Base-by-base conservation (phyloP, 2,797 vertebrate genomes). In the Pangasius sanitwongsei region DNA sequence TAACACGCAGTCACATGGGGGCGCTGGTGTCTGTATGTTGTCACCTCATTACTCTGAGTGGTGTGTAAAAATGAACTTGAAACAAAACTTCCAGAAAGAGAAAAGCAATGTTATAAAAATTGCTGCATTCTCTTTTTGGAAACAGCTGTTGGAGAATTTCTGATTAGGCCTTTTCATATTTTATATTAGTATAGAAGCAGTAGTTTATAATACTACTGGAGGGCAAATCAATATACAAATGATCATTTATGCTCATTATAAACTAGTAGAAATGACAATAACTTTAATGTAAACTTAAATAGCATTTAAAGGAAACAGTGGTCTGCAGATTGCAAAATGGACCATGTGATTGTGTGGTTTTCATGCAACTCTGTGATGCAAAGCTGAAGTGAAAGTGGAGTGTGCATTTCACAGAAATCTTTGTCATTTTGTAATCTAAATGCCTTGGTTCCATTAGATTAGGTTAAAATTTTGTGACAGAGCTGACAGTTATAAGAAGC, bases 341-440 rank as follows among this genome's bases (percentile, higher is more conserved):
- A 41, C 50, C 74, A 77, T 61, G 44, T 85, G 89, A 53, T 31
- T 34, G 15, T 67, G 78, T 77, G 37, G 67, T 59, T 31, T 28
- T 74, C 3, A 3, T 13, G 28, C 16, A 63, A 4, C 28, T 67
- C 37, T 41, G 23, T 89, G 34, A 55, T 84, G 61, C 61, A 78
- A 67, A 83, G 53, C 1, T 15, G 50, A 85, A 44, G 31, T 89
- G 67, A 82, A 87, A 88, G n/a, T 28, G 61, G n/a, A 12, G 18
- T 18, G 18, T n/a, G 25, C 59, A 34, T 20, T 50, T 63, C 6
- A 55, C n/a, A 15, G 31, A 57, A 15, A 86, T 7, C 11, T 41
- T 34, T 16, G 13, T 84, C 28, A 31, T 55, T 53, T 80, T 2
- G n/a, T 50, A 16, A 77, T 50, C 74, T 15, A 50, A 77, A 53